These are phyloP conservation scores for Anarrhichthys ocellatus DNA, from an alignment of 2,113 vertebrate species.

Conservation along the genomic window DNA sequence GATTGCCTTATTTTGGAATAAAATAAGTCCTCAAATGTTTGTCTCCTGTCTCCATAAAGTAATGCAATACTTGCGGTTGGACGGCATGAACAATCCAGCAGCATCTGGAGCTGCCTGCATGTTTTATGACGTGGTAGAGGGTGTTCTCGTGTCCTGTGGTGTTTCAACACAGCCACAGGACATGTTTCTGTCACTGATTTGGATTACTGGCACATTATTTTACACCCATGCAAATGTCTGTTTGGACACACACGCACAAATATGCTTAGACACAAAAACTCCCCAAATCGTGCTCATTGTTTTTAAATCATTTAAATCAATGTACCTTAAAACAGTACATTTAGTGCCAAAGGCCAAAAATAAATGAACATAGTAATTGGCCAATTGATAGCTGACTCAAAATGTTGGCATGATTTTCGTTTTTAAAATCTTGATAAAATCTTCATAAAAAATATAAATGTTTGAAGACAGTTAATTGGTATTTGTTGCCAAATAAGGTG, in stretches of 20 bases:
- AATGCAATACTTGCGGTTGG: conserved; percentile 11
- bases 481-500: conserved; percentile 20
- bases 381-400: conserved; percentile 1
- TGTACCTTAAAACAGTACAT: background rate
- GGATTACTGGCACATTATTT: conserved; percentile 1
- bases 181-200: conserved; percentile 32
- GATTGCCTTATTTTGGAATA: conserved; percentile 16
- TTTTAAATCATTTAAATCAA: background rate
- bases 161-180: conserved; percentile 3
- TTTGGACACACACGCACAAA: conserved; percentile 19
- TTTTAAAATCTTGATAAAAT: background rate
- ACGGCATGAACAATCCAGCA: conserved; percentile 19
- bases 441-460: conserved; percentile 5
- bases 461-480: background rate
- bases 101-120: conserved; percentile 54
- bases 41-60: conserved; percentile 46
- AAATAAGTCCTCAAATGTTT: conserved; percentile 31
- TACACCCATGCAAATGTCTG: conserved; percentile 10
- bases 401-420: background rate
- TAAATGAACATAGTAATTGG: background rate
- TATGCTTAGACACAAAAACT: background rate
- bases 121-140: conserved; percentile 54
- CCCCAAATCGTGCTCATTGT: background rate
- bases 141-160: too few relatives aligned
- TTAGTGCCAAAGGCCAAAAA: conserved; percentile 3